phyloP scores from a whole-genome alignment of 2,888 invertebrate genomes.

The Trissonchulus sp. region DNA sequence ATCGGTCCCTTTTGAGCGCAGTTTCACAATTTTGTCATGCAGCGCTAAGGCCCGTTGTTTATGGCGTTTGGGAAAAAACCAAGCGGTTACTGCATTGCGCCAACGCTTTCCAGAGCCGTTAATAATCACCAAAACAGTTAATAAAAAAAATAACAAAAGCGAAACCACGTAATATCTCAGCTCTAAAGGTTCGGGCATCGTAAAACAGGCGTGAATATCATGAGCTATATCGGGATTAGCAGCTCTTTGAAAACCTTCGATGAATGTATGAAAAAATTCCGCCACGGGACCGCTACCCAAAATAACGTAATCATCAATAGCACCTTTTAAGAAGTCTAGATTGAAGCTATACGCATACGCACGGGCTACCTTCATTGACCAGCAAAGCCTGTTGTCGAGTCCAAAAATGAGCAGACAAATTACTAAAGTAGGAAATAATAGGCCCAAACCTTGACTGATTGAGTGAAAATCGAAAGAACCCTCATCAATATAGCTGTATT shows the following conservation, averaged over 20 bases:
- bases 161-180: not conserved
- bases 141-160: not conserved
- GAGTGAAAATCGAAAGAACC: not conserved
- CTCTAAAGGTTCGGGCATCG: not conserved
- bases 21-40: constrained; percentile 10
- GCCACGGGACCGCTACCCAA: constrained; percentile 5
- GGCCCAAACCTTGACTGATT: not conserved
- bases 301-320: not conserved
- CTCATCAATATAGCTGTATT: constrained; percentile 9
- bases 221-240: not conserved
- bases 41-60: not conserved
- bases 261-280: not conserved
- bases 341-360: not conserved
- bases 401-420: not conserved
- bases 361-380: not conserved
- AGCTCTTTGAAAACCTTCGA: constrained; percentile 9
- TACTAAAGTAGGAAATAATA: not conserved
- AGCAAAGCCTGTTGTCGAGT: not conserved
- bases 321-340: not conserved
- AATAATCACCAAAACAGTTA: not conserved
- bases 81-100: not conserved
- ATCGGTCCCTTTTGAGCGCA: not conserved
- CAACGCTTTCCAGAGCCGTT: not conserved
- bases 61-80: constrained; percentile 22
- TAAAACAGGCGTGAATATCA: not conserved